Evolutionary conservation across 2,113 vertebrate genomes (phyloP).

Genomic region (Emydura subglobosa): DNA sequence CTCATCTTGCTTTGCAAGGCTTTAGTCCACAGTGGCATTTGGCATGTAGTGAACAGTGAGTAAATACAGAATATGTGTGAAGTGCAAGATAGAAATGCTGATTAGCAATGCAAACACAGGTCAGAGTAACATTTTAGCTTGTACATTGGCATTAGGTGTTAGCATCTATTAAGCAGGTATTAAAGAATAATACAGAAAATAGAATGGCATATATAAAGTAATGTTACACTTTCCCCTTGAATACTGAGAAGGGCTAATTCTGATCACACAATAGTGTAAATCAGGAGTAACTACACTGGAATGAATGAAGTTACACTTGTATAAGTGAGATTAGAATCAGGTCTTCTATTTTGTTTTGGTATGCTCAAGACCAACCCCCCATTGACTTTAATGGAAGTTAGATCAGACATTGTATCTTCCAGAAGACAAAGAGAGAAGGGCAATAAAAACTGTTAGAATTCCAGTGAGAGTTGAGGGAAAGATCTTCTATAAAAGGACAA

Average conservation of each 20-base stretch:
- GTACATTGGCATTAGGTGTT: neutral
- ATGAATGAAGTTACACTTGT: neutral
- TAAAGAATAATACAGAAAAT: neutral
- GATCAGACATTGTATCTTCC: neutral
- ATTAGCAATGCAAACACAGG: slow-evolving; percentile 26
- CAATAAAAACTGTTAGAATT: neutral
- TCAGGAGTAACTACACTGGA: neutral
- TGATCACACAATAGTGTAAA: neutral
- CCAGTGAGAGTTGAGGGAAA: neutral
- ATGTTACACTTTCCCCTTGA: neutral
- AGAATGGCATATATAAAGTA: neutral
- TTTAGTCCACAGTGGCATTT: neutral
- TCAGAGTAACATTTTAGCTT: neutral
- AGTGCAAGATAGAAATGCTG: slow-evolving; percentile 30
- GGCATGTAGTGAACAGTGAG: neutral
- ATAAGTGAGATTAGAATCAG: neutral
- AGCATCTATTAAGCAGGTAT: neutral
- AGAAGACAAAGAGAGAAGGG: neutral
- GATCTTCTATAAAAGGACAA: neutral
- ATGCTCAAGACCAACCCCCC: neutral
- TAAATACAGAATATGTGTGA: neutral
- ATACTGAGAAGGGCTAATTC: neutral
- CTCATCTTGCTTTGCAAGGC: neutral
- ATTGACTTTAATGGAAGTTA: neutral
- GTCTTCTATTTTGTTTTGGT: neutral